Conservation (phyloP, 2,113 vertebrate species). For the Sardina pilchardus region DNA sequence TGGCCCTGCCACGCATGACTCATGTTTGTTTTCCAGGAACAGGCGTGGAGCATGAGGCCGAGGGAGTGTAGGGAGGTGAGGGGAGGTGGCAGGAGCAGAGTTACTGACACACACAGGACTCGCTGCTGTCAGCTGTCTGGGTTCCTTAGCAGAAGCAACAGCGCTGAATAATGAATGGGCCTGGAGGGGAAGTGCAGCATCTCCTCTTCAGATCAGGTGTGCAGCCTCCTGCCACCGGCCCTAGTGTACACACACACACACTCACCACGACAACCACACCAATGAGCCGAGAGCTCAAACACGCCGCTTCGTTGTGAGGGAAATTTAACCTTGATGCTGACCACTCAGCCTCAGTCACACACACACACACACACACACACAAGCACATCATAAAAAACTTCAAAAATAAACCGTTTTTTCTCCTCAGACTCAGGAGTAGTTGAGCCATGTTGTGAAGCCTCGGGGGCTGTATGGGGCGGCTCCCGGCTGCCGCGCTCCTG, state of each 20-base stretch:
- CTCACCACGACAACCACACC: neutral
- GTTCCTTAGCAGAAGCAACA: neutral
- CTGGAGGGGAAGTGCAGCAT: neutral
- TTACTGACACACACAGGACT: neutral
- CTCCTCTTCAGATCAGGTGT: neutral
- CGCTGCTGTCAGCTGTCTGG: neutral
- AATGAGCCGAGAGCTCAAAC: neutral
- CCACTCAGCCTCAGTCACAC: slow-evolving; percentile 18
- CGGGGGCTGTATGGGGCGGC: neutral
- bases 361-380: neutral
- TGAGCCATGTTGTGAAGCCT: neutral
- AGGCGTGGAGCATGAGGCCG: neutral
- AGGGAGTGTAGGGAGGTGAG: neutral
- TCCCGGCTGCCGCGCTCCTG: neutral
- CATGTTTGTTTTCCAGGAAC: neutral
- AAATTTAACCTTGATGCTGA: neutral
- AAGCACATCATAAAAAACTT: neutral
- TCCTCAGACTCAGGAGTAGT: neutral
- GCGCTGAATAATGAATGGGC: neutral
- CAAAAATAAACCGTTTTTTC: neutral
- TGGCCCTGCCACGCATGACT: neutral
- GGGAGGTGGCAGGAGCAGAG: neutral
- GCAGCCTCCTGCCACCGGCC: neutral
- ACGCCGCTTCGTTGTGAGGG: no score
- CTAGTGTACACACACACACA: neutral